Base-by-base conservation (phyloP, 2,797 vertebrate species). In the Gephyroberyx darwinii region DNA sequence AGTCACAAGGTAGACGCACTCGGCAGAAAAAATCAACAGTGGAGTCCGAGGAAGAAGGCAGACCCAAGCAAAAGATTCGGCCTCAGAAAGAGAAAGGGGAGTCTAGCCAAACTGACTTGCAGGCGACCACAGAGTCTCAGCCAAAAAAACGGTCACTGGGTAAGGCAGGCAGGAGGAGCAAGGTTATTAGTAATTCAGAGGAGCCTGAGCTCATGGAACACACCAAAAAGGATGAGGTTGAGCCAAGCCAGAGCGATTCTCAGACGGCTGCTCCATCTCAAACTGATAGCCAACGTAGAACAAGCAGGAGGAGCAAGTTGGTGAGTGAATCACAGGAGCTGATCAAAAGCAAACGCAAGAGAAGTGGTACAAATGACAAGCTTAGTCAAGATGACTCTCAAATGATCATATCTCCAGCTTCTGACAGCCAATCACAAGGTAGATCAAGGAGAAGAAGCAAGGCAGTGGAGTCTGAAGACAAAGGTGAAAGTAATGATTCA, bases 381-480 rank as follows among this genome's bases (percentile, higher is more conserved):
- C 68, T 80, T 0, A 84, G 71, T 65, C 88, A 85, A 65, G 84
- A 88, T 4, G 73, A 86, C 47, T 85, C 86, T n/a, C 76, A 80
- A 60, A 63, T 1, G 3, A 48, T 43, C 30, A 79, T 68, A 9
- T 59, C 75, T 2, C 64, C 72, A 2, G 54, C 83, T 12, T 56
- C 74, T 16, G 78, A 79, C 1, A 61, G 67, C 37, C 83, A 72
- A 19, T 20, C 71, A 10, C n/a, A 31, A 13, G 71, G 77, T 16
- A 69, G 71, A 48, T 77, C 74, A 22, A 81, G 54, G 26, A 41
- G 63, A 66, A 75, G 74, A 62, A 89, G 68, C 50, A 88, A 90
- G 53, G 9, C 52, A 1, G 61, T 31, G 5, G 81, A 74, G 48
- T 56, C 75, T 56, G 68, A 82, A 13, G 74, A 71, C 39, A 81